Percentiles rank a stretch among this genome's conserved stretches.
phyloP scores from a whole-genome alignment of 2,113 vertebrate species.

The Carassius auratus region DNA sequence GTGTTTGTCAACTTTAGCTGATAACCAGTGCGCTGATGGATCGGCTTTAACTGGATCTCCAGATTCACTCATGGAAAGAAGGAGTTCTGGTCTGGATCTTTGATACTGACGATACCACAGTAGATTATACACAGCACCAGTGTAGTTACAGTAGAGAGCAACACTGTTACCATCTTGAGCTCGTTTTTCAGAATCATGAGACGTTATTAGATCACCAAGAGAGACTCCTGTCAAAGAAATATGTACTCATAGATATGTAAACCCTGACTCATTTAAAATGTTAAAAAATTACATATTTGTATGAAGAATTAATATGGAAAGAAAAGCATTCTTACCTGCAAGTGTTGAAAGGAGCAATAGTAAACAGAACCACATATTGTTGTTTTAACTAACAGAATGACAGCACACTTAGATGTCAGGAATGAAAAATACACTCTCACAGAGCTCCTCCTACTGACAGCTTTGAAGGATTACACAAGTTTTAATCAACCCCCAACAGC shows the following conservation, averaged over 20 bases:
- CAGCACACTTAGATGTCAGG: background rate
- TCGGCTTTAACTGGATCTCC: background rate
- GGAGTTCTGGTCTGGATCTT: background rate
- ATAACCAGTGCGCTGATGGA: conserved; percentile 5
- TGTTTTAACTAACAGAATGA: background rate
- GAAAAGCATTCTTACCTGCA: background rate
- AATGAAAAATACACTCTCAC: background rate
- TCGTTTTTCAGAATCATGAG: background rate
- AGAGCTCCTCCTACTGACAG: background rate
- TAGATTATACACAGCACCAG: background rate
- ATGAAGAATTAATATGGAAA: background rate
- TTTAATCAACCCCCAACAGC: background rate
- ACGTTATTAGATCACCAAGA: background rate
- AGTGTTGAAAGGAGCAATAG: background rate
- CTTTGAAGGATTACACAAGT: background rate
- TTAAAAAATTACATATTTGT: too few relatives aligned
- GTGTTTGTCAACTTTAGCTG: background rate
- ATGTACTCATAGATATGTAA: too few relatives aligned
- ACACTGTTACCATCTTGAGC: background rate
- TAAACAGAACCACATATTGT: background rate
- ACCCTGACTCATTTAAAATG: too few relatives aligned
- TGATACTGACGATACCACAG: conserved; percentile 1
- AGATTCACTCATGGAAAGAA: background rate
- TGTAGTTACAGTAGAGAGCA: background rate
- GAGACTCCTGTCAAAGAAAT: background rate